phyloP scores from a whole-genome alignment of 2,888 invertebrate genomes.

The Idaea straminata region DNA sequence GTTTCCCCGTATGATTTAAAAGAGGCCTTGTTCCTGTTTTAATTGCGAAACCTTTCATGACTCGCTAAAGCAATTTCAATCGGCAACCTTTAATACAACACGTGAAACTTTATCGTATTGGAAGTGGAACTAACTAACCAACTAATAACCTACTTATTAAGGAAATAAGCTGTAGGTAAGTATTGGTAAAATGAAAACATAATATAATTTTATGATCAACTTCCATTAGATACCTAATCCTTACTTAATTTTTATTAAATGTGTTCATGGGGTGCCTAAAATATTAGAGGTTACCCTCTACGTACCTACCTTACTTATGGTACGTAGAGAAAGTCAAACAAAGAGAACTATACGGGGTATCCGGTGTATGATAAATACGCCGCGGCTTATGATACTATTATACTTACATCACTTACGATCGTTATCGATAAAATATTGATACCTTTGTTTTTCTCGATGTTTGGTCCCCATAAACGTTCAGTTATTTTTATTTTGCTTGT shows the following conservation, averaged over 20 bases:
- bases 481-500: no score
- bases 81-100: background rate
- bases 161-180: no score
- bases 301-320: no score
- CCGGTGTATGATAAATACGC: no score
- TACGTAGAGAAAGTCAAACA: no score
- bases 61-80: background rate
- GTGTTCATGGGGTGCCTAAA: background rate
- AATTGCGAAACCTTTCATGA: background rate
- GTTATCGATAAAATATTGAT: no score
- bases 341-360: no score
- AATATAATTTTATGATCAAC: background rate
- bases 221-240: background rate
- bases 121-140: background rate
- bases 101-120: background rate
- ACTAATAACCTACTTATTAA: background rate
- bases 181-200: background rate
- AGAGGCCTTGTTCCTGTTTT: slow-evolving; percentile 13
- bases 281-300: background rate
- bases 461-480: no score
- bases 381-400: no score
- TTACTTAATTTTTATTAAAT: background rate
- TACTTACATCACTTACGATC: no score
- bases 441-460: no score
- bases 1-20: slow-evolving; percentile 22